These are phyloP conservation scores for Aplocera efformata DNA, from an alignment of 2,888 invertebrate species.

Conservation along the genomic window DNA sequence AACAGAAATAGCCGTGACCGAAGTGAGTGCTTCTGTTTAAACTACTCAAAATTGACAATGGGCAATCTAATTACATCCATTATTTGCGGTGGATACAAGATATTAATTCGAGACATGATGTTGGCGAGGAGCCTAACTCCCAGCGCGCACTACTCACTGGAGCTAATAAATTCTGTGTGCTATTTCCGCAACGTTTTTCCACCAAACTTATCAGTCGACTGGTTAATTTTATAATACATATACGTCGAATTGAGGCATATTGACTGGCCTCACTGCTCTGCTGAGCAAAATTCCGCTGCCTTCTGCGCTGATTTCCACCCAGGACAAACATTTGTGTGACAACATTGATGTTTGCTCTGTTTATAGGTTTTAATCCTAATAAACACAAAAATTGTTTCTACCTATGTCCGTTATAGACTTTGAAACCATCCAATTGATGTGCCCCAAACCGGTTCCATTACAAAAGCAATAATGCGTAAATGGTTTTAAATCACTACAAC, in stretches of 20 bases:
- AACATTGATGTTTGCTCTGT: no score
- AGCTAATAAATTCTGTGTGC: constrained; percentile 55
- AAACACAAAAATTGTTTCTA: no score
- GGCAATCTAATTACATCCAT: constrained; percentile 29
- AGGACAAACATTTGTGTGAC: no score
- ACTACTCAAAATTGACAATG: constrained; percentile 14
- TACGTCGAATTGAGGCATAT: constrained; percentile 1
- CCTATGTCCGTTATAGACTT: no score
- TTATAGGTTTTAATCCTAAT: no score
- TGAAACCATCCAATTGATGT: no score
- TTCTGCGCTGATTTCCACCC: no score
- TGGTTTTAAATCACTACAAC: no score
- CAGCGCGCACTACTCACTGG: constrained; percentile 53
- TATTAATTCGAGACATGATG: constrained; percentile 58
- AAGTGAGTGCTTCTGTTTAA: constrained; percentile 2
- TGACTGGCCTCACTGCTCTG: no score
- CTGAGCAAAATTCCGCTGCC: no score
- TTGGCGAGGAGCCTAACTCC: constrained; percentile 65
- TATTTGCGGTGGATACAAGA: constrained; percentile 47
- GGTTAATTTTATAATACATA: constrained; percentile 23
- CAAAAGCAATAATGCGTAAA: no score
- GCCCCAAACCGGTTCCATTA: no score
- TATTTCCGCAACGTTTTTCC: constrained; percentile 57
- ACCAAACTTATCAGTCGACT: constrained; percentile 34
- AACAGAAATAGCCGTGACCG: constrained; percentile 15